Percentiles rank a stretch among this genome's conserved stretches.
phyloP scores from a whole-genome alignment of 2,888 invertebrate species.

The Tetragonisca angustula region DNA sequence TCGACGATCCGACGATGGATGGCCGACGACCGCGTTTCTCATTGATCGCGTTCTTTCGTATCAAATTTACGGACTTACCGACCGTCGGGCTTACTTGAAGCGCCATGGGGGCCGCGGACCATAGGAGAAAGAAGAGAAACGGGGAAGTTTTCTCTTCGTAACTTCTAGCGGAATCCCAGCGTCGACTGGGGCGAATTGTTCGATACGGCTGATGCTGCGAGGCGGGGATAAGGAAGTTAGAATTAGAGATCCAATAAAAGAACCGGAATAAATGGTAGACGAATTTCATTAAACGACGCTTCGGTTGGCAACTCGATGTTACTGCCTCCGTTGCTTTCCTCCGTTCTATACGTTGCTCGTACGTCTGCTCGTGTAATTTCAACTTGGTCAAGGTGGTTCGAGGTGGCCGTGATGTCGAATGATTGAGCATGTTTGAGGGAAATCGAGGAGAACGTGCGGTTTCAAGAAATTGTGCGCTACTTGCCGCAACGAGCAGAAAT shows the following conservation, averaged over 20 bases:
- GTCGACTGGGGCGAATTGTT: background rate
- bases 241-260: slow-evolving; percentile 59
- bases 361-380: background rate
- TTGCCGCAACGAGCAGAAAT: background rate
- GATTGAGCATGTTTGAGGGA: background rate
- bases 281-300: slow-evolving; percentile 61
- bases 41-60: slow-evolving; percentile 62
- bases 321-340: background rate
- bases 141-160: slow-evolving; percentile 27
- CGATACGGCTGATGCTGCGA: background rate
- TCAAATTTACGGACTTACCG: slow-evolving; percentile 63
- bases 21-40: slow-evolving; percentile 2
- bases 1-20: background rate
- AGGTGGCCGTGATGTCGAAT: background rate
- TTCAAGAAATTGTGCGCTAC: background rate
- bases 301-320: slow-evolving; percentile 27
- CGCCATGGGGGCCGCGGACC: background rate
- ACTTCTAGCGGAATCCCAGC: slow-evolving; percentile 19
- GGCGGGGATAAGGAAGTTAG: slow-evolving; percentile 45
- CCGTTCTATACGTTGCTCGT: background rate
- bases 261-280: slow-evolving; percentile 55
- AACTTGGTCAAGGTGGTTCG: no score
- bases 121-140: background rate
- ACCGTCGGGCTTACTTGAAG: slow-evolving; percentile 33
- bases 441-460: background rate